These are phyloP conservation scores for Epizoanthus stellaris DNA, from an alignment of 92 coral and sea anemone genomes.

Conservation along the genomic window DNA sequence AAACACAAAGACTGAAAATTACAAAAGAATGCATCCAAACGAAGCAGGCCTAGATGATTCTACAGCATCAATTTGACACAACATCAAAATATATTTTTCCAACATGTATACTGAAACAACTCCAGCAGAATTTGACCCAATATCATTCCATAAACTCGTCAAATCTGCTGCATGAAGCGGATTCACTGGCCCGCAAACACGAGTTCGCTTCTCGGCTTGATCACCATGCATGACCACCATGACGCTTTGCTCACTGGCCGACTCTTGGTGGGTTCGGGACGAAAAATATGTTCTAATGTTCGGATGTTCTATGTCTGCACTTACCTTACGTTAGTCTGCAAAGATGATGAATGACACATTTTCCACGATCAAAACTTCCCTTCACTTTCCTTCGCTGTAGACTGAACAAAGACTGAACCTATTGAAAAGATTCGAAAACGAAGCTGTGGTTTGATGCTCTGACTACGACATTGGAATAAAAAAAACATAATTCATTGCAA, in stretches of 20 bases:
- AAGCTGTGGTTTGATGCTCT: neutral
- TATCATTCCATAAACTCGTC: neutral
- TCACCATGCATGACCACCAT: neutral
- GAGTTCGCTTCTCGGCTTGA: neutral
- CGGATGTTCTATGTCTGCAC: neutral
- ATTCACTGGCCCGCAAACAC: constrained; percentile 8
- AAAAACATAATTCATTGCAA: neutral
- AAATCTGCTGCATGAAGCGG: neutral
- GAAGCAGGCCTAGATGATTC: too few species aligned
- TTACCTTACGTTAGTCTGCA: neutral
- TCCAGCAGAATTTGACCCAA: neutral
- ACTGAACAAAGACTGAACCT: neutral
- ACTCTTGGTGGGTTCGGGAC: neutral
- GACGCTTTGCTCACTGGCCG: neutral
- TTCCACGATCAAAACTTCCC: neutral
- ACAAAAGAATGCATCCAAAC: neutral
- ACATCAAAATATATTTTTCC: neutral
- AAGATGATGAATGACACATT: neutral
- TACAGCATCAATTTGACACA: too few species aligned
- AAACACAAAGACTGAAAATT: neutral
- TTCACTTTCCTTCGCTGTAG: neutral
- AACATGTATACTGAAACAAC: neutral
- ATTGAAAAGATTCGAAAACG: neutral
- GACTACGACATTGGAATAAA: neutral
- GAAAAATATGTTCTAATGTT: neutral